Percentiles rank a stretch among this genome's conserved stretches.
phyloP scores from a whole-genome alignment of 1,140 invertebrate genomes.

The Ylistrum balloti region DNA sequence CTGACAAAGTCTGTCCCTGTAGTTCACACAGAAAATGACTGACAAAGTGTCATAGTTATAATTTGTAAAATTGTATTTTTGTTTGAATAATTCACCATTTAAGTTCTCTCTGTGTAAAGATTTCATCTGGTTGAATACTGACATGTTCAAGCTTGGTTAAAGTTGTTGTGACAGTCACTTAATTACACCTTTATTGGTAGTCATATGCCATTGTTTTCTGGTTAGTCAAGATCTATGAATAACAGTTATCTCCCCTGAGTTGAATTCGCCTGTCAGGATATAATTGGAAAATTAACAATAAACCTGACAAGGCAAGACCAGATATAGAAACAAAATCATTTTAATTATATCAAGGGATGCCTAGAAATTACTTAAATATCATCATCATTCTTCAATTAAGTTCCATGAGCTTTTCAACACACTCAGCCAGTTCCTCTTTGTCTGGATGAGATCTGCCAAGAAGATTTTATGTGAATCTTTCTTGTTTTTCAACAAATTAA shows the following conservation, averaged over 20 bases:
- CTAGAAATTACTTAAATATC: too few species aligned
- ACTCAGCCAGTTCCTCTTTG: too few species aligned
- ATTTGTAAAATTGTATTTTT: background rate
- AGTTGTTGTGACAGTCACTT: background rate
- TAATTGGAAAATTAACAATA: background rate
- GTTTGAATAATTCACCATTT: background rate
- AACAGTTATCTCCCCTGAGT: background rate
- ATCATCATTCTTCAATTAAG: too few species aligned
- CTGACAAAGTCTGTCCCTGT: too few species aligned
- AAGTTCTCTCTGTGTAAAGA: background rate
- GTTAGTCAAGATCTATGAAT: background rate
- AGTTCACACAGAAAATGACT: too few species aligned
- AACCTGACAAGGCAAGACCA: background rate
- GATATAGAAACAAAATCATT: background rate
- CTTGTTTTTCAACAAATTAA: too few species aligned
- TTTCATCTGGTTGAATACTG: background rate
- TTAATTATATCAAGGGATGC: background rate
- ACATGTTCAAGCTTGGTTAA: background rate
- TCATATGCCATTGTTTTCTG: background rate
- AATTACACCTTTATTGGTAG: background rate
- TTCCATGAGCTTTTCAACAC: too few species aligned
- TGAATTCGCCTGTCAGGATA: background rate
- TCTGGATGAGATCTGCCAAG: too few species aligned
- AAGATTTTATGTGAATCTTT: too few species aligned
- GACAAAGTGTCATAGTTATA: too few species aligned